Conservation (phyloP, 1,140 invertebrate species). For the Littorina saxatilis region DNA sequence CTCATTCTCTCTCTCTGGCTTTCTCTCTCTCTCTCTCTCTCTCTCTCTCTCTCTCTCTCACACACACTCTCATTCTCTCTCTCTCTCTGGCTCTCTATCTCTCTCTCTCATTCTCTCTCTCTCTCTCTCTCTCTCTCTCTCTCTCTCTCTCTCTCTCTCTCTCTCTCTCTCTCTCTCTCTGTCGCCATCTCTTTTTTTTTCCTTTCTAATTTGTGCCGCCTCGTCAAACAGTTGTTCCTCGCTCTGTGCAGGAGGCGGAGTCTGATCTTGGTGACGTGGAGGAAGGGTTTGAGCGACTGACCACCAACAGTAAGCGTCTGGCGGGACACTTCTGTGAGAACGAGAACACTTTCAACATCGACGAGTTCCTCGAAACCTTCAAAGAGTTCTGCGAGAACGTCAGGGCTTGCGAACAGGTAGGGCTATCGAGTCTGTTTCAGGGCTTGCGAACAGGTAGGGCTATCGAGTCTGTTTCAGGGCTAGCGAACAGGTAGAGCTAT, state of each 20-base stretch:
- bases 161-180: constrained; percentile 18
- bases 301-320: constrained; percentile 76
- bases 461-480: constrained; percentile 63
- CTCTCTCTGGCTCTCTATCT: no score
- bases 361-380: constrained; percentile 72
- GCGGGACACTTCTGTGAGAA: constrained; percentile 74
- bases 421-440: no score
- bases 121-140: background rate
- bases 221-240: no score
- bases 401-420: constrained; percentile 69
- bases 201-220: no score
- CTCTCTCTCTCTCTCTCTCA: no score
- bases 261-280: constrained; percentile 88
- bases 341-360: constrained; percentile 69
- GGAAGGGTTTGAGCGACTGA: constrained; percentile 88
- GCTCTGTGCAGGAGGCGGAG: constrained; percentile 83
- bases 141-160: constrained; percentile 13
- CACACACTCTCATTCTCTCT: no score
- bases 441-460: constrained; percentile 67
- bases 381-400: constrained; percentile 71
- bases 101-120: no score
- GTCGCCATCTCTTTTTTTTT: constrained; percentile 7
- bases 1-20: no score
- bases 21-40: no score
- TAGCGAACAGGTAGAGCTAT: constrained; percentile 65